Conservation (phyloP, 2,888 invertebrate genomes). For the Ectemnius lituratus region DNA sequence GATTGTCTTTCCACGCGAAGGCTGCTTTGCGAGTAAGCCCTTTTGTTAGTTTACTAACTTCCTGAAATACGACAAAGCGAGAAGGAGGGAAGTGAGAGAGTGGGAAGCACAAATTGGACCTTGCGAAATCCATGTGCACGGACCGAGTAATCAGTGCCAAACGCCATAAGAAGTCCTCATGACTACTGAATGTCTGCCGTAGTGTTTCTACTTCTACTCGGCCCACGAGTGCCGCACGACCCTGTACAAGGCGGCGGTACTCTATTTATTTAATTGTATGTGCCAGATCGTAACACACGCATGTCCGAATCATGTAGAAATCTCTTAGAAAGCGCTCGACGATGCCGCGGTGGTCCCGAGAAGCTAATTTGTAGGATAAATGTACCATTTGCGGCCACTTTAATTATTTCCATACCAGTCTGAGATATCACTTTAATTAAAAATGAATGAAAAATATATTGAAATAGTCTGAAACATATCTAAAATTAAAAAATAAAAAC, state of each 20-base stretch:
- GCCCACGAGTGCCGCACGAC: too few species aligned
- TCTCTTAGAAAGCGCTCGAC: too few species aligned
- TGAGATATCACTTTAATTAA: too few species aligned
- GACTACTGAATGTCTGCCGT: constrained; percentile 11
- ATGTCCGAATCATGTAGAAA: neutral
- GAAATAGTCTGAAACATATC: too few species aligned
- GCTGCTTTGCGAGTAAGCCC: neutral
- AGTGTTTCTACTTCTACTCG: too few species aligned
- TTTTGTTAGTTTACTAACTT: too few species aligned
- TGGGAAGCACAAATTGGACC: constrained; percentile 7
- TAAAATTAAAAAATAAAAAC: too few species aligned
- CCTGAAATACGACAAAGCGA: neutral
- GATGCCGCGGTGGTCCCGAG: too few species aligned
- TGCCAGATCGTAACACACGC: constrained; percentile 41
- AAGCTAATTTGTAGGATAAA: too few species aligned
- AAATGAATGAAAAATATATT: too few species aligned
- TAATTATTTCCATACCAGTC: too few species aligned
- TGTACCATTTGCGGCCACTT: too few species aligned
- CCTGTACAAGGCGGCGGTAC: constrained; percentile 18
- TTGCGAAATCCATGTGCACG: neutral
- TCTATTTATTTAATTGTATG: constrained; percentile 54
- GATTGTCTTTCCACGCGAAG: constrained; percentile 39
- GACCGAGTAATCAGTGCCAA: constrained; percentile 48
- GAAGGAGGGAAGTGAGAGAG: neutral
- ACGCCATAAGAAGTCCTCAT: constrained; percentile 43